Conservation (phyloP, 2,797 vertebrate species). For the Pempheris klunzingeri region DNA sequence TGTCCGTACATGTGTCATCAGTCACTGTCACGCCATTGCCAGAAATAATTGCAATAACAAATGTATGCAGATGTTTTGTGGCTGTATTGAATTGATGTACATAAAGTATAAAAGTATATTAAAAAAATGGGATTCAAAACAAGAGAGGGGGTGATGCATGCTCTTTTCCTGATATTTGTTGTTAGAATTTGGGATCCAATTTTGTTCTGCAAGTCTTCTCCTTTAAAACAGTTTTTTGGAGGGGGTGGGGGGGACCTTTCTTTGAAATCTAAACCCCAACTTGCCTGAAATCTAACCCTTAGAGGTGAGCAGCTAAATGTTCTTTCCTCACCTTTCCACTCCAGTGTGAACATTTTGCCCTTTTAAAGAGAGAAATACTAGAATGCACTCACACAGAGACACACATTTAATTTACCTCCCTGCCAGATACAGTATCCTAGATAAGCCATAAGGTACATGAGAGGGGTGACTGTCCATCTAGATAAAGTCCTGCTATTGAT, state of each 20-base stretch:
- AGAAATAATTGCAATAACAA: no score
- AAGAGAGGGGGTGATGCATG: background rate
- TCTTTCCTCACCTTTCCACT: constrained; percentile 31
- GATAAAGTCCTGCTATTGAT: constrained; percentile 81
- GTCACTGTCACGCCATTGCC: no score
- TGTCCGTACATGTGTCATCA: no score
- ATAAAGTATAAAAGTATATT: no score
- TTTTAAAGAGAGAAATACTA: constrained; percentile 53
- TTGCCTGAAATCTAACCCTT: constrained; percentile 29
- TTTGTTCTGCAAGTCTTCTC: background rate
- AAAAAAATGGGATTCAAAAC: no score
- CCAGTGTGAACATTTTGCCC: constrained; percentile 34
- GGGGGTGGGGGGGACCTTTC: background rate
- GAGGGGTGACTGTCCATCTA: constrained; percentile 63
- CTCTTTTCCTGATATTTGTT: background rate
- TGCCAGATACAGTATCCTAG: constrained; percentile 69
- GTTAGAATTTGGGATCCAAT: no score
- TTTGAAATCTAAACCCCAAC: background rate
- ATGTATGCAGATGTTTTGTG: no score
- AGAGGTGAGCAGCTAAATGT: constrained; percentile 1
- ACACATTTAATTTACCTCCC: constrained; percentile 45
- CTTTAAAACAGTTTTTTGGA: no score
- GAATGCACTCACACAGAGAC: constrained; percentile 25
- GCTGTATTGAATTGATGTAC: no score
- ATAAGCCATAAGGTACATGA: constrained; percentile 69